Evolutionary conservation across 2,888 invertebrate genomes (phyloP).

Genomic region (Baccha elongata): DNA sequence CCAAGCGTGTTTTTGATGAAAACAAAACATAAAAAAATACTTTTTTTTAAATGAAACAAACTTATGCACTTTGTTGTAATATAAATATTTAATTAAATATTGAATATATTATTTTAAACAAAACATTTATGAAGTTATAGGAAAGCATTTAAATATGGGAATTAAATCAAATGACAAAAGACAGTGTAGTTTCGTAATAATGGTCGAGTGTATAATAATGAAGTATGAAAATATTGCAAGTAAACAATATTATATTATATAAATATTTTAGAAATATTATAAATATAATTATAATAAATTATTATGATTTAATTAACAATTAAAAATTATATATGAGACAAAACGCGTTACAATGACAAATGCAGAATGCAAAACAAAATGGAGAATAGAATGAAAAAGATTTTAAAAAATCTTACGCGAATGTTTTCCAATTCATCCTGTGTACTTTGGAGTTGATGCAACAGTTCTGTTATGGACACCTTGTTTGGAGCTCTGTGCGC

Average conservation of each 20-base stretch:
- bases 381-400: constrained; percentile 81
- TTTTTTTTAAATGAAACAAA: constrained; percentile 66
- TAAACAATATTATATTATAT: not conserved
- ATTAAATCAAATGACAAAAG: constrained; percentile 40
- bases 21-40: constrained; percentile 1
- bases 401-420: constrained; percentile 86
- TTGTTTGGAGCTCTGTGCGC: constrained; percentile 86
- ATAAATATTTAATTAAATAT: constrained; percentile 73
- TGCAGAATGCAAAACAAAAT: constrained; percentile 81
- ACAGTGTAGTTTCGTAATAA: constrained; percentile 33
- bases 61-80: constrained; percentile 74
- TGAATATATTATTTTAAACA: constrained; percentile 53
- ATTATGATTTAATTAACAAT: too few species aligned
- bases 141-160: constrained; percentile 43
- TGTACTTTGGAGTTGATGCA: constrained; percentile 92
- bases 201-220: constrained; percentile 29
- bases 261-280: constrained; percentile 23
- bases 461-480: constrained; percentile 90
- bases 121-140: constrained; percentile 47
- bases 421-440: constrained; percentile 94
- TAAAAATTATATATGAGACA: constrained; percentile 22
- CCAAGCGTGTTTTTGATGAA: constrained; percentile 35
- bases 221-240: constrained; percentile 29
- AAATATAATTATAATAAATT: constrained; percentile 24
- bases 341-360: constrained; percentile 78